Percentiles rank a stretch among this genome's conserved stretches.
Conservation (phyloP, 2,888 invertebrate species). For the Alsophila aescularia region DNA sequence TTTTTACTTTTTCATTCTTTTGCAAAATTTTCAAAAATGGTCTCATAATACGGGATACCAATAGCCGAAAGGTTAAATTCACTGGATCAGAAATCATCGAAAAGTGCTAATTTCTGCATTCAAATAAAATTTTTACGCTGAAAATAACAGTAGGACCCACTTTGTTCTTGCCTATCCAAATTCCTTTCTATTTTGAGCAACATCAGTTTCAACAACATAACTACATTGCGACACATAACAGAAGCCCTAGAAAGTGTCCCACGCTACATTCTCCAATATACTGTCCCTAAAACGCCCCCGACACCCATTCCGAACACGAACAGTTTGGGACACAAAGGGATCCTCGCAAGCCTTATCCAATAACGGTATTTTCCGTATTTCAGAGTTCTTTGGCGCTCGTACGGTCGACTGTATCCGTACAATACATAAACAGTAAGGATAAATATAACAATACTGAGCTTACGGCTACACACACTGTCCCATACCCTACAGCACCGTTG, state of each 20-base stretch:
- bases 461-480: too few species aligned
- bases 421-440: slow-evolving; percentile 1
- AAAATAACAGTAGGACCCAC: too few species aligned
- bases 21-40: too few species aligned
- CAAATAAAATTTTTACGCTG: too few species aligned
- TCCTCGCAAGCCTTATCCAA: slow-evolving; percentile 14
- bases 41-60: too few species aligned
- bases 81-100: too few species aligned
- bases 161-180: too few species aligned
- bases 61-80: too few species aligned
- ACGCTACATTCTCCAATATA: background rate
- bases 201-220: background rate
- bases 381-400: slow-evolving; percentile 6
- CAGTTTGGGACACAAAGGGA: slow-evolving; percentile 14
- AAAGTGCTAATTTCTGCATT: too few species aligned
- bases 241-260: background rate
- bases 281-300: background rate
- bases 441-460: background rate
- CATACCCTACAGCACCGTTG: too few species aligned
- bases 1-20: too few species aligned
- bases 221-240: background rate
- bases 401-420: background rate
- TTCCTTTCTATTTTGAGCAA: background rate
- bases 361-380: slow-evolving; percentile 20
- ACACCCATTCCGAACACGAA: slow-evolving; percentile 7